A percentile compares a stretch with the other conserved stretches of the same genome.
These are phyloP conservation scores for Megaceryle alcyon DNA, from an alignment of 2,797 vertebrate species.

Conservation along the genomic window DNA sequence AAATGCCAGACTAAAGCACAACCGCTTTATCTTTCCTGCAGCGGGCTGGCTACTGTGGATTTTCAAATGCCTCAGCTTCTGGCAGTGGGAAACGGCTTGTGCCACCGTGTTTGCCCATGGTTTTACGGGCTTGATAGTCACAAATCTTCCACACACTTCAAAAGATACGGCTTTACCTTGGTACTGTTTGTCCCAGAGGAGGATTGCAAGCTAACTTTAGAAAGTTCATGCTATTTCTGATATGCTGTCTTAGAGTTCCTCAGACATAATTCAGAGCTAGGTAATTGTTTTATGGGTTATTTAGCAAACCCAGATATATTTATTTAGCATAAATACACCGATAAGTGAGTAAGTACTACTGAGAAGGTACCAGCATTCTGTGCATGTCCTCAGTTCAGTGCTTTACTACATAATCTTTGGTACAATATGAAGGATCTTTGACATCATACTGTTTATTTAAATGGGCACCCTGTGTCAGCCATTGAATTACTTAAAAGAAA, in stretches of 20 bases:
- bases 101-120: background rate
- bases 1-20: background rate
- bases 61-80: background rate
- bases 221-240: constrained; percentile 12
- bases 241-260: background rate
- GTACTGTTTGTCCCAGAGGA: background rate
- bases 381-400: background rate
- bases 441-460: background rate
- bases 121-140: background rate
- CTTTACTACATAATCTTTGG: background rate
- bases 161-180: background rate
- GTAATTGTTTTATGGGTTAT: constrained; percentile 57
- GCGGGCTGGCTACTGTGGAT: background rate
- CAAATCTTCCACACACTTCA: background rate
- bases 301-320: constrained; percentile 54
- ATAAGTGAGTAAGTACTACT: constrained; percentile 2
- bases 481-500: constrained; percentile 19
- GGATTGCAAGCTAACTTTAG: constrained; percentile 4
- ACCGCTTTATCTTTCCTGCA: background rate
- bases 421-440: background rate
- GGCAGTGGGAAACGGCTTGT: background rate
- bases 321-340: constrained; percentile 2
- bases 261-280: constrained; percentile 23
- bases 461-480: background rate
- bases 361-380: background rate